These are phyloP conservation scores for Tachina fera DNA, from an alignment of 2,888 invertebrate species.

Conservation along the genomic window DNA sequence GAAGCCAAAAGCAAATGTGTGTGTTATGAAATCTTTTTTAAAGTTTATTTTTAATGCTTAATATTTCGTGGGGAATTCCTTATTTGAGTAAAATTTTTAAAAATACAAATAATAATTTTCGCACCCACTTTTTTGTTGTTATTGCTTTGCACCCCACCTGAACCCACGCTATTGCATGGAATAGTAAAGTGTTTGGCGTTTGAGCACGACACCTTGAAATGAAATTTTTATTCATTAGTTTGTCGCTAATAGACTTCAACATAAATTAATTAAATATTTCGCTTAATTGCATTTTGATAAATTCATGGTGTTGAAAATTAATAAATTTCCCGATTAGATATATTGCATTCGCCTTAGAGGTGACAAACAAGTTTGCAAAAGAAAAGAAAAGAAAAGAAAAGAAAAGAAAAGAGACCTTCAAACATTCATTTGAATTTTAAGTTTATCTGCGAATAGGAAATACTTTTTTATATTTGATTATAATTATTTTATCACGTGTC, in stretches of 20 bases:
- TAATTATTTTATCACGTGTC: background rate
- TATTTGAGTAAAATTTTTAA: conserved; percentile 71
- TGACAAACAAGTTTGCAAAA: conserved; percentile 7
- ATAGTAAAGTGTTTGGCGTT: conserved; percentile 33
- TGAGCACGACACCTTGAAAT: conserved; percentile 59
- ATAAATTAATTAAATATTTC: conserved; percentile 61
- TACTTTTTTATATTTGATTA: background rate
- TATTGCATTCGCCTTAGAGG: conserved; percentile 1
- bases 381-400: background rate
- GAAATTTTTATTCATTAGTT: conserved; percentile 38
- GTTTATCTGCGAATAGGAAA: background rate
- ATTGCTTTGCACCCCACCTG: conserved; percentile 29
- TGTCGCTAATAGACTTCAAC: conserved; percentile 44
- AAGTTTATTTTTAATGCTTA: conserved; percentile 71
- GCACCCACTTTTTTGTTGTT: conserved; percentile 2
- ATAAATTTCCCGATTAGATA: conserved; percentile 32
- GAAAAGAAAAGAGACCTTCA: conserved; percentile 11
- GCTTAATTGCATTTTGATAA: conserved; percentile 62
- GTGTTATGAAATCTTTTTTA: conserved; percentile 40
- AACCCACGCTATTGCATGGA: background rate
- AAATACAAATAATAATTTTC: conserved; percentile 33
- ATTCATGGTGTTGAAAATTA: conserved; percentile 61
- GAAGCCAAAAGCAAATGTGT: conserved; percentile 52
- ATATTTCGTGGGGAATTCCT: conserved; percentile 78
- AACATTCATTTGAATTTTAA: background rate